Evolutionary conservation across 2,797 vertebrate genomes (phyloP).

Genomic region (Brachyrhaphis roseni): DNA sequence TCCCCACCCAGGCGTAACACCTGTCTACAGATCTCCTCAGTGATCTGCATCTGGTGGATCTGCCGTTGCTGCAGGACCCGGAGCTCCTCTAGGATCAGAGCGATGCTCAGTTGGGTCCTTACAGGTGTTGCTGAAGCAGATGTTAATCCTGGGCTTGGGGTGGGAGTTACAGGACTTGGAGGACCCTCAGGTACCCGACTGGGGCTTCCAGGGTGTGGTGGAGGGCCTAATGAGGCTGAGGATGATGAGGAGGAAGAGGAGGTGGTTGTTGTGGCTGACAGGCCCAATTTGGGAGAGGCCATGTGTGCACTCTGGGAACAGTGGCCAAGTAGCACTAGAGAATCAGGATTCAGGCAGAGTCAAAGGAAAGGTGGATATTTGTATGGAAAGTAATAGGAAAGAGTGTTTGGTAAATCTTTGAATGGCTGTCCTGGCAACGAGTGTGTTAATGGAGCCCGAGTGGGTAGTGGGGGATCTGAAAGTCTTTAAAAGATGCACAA

Average conservation of each 20-base stretch:
- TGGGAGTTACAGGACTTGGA: slow-evolving; percentile 82
- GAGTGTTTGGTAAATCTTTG: slow-evolving; percentile 41
- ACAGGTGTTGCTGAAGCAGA: slow-evolving; percentile 77
- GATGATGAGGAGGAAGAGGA: slow-evolving; percentile 80
- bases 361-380: slow-evolving; percentile 31
- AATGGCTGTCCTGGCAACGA: slow-evolving; percentile 48
- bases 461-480: slow-evolving; percentile 54
- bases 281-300: slow-evolving; percentile 84
- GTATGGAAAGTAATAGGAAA: slow-evolving; percentile 41
- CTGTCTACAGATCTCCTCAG: slow-evolving; percentile 92
- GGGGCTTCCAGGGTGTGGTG: slow-evolving; percentile 85
- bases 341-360: slow-evolving; percentile 50
- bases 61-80: slow-evolving; percentile 90
- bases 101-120: slow-evolving; percentile 86
- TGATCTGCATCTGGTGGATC: slow-evolving; percentile 95
- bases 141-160: slow-evolving; percentile 76
- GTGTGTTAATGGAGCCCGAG: slow-evolving; percentile 43
- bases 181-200: slow-evolving; percentile 86
- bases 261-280: slow-evolving; percentile 81
- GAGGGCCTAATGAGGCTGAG: slow-evolving; percentile 80
- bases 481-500: slow-evolving; percentile 68
- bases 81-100: slow-evolving; percentile 90
- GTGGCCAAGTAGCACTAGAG: slow-evolving; percentile 47
- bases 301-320: slow-evolving; percentile 62
- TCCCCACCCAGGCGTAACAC: slow-evolving; percentile 86